Evolutionary conservation across 2,888 invertebrate species (phyloP).

Genomic region (Taphrorychus bicolor): DNA sequence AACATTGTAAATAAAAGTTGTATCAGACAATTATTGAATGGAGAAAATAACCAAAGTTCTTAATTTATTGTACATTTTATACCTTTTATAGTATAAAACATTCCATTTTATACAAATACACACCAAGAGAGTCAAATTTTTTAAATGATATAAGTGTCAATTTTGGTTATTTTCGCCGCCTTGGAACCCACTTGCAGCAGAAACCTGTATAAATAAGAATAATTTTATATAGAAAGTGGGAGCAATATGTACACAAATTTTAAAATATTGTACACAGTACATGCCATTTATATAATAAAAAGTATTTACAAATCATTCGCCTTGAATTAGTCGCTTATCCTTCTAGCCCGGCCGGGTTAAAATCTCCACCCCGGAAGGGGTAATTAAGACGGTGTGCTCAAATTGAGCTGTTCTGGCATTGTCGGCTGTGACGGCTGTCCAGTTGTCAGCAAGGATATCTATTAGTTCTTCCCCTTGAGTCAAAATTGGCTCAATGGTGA

Average conservation of each 20-base stretch:
- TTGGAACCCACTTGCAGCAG: constrained; percentile 48
- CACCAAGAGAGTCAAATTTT: neutral
- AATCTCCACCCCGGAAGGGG: constrained; percentile 77
- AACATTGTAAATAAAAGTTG: constrained; percentile 51
- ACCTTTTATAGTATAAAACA: constrained; percentile 51
- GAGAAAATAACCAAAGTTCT: constrained; percentile 55
- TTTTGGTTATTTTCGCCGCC: constrained; percentile 57
- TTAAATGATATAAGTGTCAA: constrained; percentile 17
- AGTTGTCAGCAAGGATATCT: constrained; percentile 82
- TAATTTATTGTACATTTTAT: constrained; percentile 30
- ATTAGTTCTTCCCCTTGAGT: constrained; percentile 75
- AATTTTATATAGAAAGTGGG: constrained; percentile 51
- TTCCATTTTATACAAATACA: constrained; percentile 58
- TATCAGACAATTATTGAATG: constrained; percentile 46
- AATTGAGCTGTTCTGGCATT: constrained; percentile 85
- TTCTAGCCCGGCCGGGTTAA: constrained; percentile 65
- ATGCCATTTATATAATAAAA: constrained; percentile 44
- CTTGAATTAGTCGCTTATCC: constrained; percentile 1
- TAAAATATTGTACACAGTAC: constrained; percentile 53
- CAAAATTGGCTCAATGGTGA: constrained; percentile 92
- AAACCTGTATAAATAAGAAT: constrained; percentile 50
- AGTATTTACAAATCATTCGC: constrained; percentile 28
- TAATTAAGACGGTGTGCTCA: constrained; percentile 91
- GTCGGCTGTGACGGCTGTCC: constrained; percentile 90
- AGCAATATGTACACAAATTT: constrained; percentile 54